Conservation (phyloP, 2,113 vertebrate genomes). For the Blennius ocellaris region DNA sequence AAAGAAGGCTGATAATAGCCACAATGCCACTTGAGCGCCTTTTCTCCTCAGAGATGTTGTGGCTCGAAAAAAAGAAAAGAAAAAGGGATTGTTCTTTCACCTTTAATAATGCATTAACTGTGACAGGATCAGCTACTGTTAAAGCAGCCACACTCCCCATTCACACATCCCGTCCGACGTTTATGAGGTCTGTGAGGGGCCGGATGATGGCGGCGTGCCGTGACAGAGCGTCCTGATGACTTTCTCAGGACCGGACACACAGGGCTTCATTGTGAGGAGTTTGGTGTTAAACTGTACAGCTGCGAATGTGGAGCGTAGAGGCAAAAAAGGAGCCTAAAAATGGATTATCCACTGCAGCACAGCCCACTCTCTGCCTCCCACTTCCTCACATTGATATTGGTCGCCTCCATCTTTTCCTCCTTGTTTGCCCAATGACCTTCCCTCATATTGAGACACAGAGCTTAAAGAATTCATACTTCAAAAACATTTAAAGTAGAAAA, state of each 20-base stretch:
- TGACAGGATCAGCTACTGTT: conserved; percentile 54
- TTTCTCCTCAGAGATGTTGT: not conserved
- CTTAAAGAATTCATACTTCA: too few species aligned
- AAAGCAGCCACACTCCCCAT: conserved; percentile 31
- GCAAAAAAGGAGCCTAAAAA: conserved; percentile 43
- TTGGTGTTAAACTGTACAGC: not conserved
- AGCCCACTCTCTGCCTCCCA: conserved; percentile 64
- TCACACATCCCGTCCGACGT: conserved; percentile 37
- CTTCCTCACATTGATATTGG: conserved; percentile 39
- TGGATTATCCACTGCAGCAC: conserved; percentile 45
- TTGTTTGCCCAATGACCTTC: not conserved
- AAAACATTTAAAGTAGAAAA: too few species aligned
- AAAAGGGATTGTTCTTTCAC: conserved; percentile 14
- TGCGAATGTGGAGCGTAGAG: not conserved
- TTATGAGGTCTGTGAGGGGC: conserved; percentile 32
- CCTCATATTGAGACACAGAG: not conserved
- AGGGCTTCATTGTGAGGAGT: conserved; percentile 38
- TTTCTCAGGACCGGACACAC: conserved; percentile 57
- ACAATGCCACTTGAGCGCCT: conserved; percentile 52
- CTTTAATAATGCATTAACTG: conserved; percentile 67
- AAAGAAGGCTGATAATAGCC: conserved; percentile 22
- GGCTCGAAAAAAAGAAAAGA: not conserved
- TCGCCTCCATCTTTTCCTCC: conserved; percentile 22
- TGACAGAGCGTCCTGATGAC: conserved; percentile 43
- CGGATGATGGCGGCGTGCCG: not conserved